Base-by-base conservation (phyloP, 2,797 vertebrate species). In the Oreonectes daqikongensis region DNA sequence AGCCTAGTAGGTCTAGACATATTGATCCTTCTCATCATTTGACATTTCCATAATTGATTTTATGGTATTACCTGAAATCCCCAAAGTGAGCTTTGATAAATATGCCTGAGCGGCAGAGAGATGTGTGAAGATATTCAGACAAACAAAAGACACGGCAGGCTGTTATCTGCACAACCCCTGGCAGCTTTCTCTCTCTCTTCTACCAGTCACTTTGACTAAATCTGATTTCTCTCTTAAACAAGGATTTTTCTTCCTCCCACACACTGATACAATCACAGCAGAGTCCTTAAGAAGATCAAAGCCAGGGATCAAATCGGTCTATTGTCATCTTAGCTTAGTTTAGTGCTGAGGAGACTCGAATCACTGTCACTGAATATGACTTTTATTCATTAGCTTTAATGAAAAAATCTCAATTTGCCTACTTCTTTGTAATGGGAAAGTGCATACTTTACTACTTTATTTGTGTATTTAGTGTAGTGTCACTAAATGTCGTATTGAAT, bases 251-350 rank as follows among this genome's bases (percentile, higher is more conserved):
- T 35, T 67, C 50, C 53, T 78, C 12, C 75, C 67, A 72, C 75
- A 74, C 60, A 76, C 64, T 80, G 52, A 82, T 84, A 66, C 42
- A 46, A 82, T 82, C 79, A 78, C 75, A 63, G 72, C 66, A 17
- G 61, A 69, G 63, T 80, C 80, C 71, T 79, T 63, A 72, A 80
- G 69, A 75, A 74, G 72, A 80, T 84, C 69, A 82, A 77, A 79
- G 59, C 52, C 8, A 6, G 30, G 69, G 64, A 76, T 80, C 72
- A 70, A 55, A 82, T 75, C 72, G 69, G 50, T 32, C 32, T 78
- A 26, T 53, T 26, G 38, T 53, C 46, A 24, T 24, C 69, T 42
- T 61, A 35, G 67, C 71, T 76, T 46, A 65, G 68, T 44, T 46
- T n/a, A 44, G 66, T 57, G 64, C 24, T 20, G 52, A 63, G 18